phyloP scores from a whole-genome alignment of 2,797 vertebrate genomes.

The Urocyon cinereoargenteus region DNA sequence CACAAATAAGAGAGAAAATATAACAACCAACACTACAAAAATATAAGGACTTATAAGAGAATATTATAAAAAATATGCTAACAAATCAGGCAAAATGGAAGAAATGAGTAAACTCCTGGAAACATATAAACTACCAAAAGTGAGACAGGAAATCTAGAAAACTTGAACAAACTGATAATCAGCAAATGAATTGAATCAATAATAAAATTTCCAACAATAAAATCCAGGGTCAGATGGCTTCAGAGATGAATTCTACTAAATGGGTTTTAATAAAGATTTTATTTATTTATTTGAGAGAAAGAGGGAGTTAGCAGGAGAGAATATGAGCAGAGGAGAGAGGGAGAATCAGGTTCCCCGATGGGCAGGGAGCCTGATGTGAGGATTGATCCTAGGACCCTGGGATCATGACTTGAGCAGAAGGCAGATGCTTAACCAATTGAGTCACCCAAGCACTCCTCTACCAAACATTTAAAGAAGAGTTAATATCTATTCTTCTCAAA shows the following conservation, averaged over 20 bases:
- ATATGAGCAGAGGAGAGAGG: too few species aligned
- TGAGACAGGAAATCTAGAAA: background rate
- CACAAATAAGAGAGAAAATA: background rate
- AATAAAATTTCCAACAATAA: background rate
- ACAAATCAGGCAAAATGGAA: background rate
- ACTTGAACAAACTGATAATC: background rate
- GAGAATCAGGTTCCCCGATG: too few species aligned
- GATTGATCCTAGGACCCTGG: background rate
- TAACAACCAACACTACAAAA: background rate
- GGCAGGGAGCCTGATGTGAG: too few species aligned
- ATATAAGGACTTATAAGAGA: background rate
- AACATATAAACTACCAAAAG: background rate
- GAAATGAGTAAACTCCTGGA: background rate
- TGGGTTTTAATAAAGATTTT: too few species aligned
- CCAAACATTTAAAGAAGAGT: background rate
- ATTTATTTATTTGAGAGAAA: too few species aligned
- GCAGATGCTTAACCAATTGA: too few species aligned
- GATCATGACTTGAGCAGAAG: too few species aligned
- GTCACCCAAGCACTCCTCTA: too few species aligned
- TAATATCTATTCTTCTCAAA: background rate
- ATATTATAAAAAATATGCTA: background rate
- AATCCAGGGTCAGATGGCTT: background rate
- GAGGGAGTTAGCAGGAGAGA: too few species aligned
- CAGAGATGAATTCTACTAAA: background rate
- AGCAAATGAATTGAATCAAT: background rate